These are phyloP conservation scores for Bombyx mori DNA, from an alignment of 1,140 invertebrate genomes.

Conservation along the genomic window DNA sequence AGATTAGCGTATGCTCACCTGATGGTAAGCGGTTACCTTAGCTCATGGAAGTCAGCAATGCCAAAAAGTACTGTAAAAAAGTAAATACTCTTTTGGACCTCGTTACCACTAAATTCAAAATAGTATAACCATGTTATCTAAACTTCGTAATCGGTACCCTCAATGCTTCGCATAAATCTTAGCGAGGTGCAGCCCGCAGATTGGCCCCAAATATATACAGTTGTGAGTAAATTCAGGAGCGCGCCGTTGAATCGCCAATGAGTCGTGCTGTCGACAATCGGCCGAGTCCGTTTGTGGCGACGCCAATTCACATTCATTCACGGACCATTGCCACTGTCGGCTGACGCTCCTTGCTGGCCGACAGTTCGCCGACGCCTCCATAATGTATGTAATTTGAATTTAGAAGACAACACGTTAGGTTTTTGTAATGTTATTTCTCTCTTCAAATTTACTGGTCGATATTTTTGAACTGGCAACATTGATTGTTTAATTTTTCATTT, in stretches of 20 bases:
- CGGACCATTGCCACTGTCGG: conserved; percentile 40
- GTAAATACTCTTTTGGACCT: too few species aligned
- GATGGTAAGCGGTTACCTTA: too few species aligned
- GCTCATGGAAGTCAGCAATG: too few species aligned
- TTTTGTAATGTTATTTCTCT: too few species aligned
- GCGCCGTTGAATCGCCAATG: conserved; percentile 57
- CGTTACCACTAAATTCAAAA: too few species aligned
- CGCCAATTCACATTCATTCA: conserved; percentile 62
- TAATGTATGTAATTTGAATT: conserved; percentile 53
- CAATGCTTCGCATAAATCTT: background rate
- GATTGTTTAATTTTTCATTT: too few species aligned
- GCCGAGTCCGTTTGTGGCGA: conserved; percentile 53
- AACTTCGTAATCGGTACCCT: background rate
- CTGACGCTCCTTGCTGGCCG: conserved; percentile 14
- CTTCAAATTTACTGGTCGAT: too few species aligned
- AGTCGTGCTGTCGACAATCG: conserved; percentile 58
- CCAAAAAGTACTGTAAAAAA: too few species aligned
- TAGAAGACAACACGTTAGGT: conserved; percentile 30
- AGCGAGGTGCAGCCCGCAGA: conserved; percentile 6
- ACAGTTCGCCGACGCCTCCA: conserved; percentile 19
- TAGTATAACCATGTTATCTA: background rate
- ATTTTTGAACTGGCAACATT: too few species aligned
- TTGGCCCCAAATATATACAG: conserved; percentile 22
- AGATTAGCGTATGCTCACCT: too few species aligned
- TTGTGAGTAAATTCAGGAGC: conserved; percentile 40